Conservation (phyloP, 2,888 invertebrate genomes). For the Megalurothrips usitatus region DNA sequence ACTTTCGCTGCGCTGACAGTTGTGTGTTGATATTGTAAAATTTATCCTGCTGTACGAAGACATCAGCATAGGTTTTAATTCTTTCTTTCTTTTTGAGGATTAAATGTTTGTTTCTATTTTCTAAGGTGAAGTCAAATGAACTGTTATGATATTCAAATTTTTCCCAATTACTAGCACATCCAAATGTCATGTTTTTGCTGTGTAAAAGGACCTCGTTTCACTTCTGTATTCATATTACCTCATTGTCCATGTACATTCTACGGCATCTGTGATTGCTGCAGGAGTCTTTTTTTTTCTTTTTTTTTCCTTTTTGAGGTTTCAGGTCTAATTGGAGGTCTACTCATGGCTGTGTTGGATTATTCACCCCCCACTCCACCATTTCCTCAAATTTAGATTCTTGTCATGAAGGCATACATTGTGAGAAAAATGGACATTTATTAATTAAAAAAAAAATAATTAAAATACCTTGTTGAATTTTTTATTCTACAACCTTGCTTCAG, state of each 20-base stretch:
- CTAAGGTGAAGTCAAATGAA: conserved; percentile 18
- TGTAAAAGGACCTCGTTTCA: neutral
- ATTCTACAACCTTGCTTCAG: neutral
- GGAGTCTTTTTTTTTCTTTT: neutral
- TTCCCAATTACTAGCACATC: neutral
- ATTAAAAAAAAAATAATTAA: neutral
- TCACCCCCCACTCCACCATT: conserved; percentile 1
- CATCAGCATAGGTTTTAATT: neutral
- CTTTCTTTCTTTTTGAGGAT: neutral
- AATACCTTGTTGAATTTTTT: neutral
- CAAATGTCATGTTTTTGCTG: conserved; percentile 16
- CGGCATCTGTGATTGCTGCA: neutral
- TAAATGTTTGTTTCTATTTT: conserved; percentile 17
- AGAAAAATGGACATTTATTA: neutral
- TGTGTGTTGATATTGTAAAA: conserved; percentile 20
- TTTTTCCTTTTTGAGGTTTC: neutral
- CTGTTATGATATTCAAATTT: neutral
- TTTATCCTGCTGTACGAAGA: conserved; percentile 19
- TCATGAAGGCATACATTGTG: neutral
- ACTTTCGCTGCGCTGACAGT: neutral
- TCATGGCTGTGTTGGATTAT: conserved; percentile 19
- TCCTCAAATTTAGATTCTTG: neutral
- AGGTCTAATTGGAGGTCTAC: neutral
- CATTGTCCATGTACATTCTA: conserved; percentile 6
- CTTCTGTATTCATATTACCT: neutral